phyloP scores from a whole-genome alignment of 2,113 vertebrate genomes.

The Zosterops japonicus region DNA sequence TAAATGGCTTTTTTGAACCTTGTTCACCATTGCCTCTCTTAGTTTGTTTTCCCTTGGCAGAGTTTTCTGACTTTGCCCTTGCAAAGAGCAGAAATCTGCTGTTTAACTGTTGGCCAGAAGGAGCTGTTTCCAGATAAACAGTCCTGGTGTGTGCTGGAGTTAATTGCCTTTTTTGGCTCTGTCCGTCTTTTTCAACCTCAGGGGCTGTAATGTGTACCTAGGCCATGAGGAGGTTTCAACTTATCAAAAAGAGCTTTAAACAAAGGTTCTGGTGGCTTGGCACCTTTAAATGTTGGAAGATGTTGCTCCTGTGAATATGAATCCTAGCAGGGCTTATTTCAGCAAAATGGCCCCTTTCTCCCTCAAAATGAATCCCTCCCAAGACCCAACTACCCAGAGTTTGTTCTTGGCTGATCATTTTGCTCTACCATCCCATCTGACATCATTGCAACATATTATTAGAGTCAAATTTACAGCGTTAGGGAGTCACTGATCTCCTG shows the following conservation, averaged over 20 bases:
- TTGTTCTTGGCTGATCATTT: not conserved
- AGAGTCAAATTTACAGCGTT: not conserved
- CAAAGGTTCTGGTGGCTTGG: not conserved
- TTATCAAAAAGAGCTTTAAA: not conserved
- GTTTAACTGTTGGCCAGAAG: not conserved
- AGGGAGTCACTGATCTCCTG: not conserved
- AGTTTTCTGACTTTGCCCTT: conserved; percentile 20
- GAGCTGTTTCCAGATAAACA: not conserved
- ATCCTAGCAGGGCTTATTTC: not conserved
- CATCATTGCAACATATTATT: rapidly evolving
- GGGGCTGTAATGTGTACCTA: rapidly evolving
- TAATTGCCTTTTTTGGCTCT: not conserved
- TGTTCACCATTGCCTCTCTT: not conserved
- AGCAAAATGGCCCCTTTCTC: not conserved
- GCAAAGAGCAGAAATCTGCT: not conserved
- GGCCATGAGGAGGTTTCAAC: not conserved
- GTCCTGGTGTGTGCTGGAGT: rapidly evolving
- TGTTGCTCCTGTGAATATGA: not conserved
- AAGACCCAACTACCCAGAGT: not conserved
- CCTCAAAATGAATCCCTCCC: not conserved
- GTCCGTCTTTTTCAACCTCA: not conserved
- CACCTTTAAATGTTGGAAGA: not conserved
- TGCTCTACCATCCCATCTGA: not conserved
- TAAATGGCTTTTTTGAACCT: not conserved
- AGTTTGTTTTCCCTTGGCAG: not conserved